phyloP scores from a whole-genome alignment of 2,797 vertebrate genomes.

The Neomorphus geoffroyi region DNA sequence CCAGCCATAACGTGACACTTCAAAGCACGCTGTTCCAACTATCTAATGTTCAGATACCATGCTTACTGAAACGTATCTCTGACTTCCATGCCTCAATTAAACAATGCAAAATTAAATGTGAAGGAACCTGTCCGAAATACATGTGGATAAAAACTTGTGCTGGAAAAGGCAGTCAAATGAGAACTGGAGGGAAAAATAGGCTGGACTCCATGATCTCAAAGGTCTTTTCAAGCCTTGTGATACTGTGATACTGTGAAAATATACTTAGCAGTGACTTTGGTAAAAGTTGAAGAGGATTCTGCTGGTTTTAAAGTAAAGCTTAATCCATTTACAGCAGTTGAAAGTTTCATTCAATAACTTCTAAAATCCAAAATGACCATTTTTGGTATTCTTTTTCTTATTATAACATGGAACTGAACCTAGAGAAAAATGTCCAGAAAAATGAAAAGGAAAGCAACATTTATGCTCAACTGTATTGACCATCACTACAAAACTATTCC shows the following conservation, averaged over 20 bases:
- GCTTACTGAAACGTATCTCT: not conserved
- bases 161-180: not conserved
- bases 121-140: not conserved
- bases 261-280: not conserved
- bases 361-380: not conserved
- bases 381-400: not conserved
- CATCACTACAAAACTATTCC: not conserved
- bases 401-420: not conserved
- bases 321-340: not conserved
- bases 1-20: not conserved
- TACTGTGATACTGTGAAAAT: too few species aligned
- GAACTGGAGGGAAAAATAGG: not conserved
- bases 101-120: not conserved
- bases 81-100: not conserved
- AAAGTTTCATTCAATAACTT: not conserved
- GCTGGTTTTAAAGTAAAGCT: not conserved
- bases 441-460: not conserved
- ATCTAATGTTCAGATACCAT: not conserved
- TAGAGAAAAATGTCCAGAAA: not conserved
- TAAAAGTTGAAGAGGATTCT: not conserved
- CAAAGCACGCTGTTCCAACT: not conserved
- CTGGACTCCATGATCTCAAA: too few species aligned
- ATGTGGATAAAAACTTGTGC: not conserved
- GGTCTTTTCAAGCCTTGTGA: too few species aligned
- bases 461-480: not conserved